Conservation (phyloP, 1,140 invertebrate genomes). For the Papilio machaon region DNA sequence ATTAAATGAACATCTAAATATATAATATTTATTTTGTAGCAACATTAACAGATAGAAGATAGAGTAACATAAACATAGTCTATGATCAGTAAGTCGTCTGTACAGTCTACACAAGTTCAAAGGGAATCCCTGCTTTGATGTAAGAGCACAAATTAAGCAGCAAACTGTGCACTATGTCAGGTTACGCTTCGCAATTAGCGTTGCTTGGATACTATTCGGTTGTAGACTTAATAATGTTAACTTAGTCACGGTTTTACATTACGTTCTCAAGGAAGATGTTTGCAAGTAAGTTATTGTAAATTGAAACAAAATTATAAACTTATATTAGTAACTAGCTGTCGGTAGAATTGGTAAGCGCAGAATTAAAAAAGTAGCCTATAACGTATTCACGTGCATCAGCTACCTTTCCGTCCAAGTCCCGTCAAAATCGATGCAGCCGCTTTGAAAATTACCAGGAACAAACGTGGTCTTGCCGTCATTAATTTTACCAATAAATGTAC, state of each 20-base stretch:
- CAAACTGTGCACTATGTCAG: background rate
- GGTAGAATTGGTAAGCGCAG: too few species aligned
- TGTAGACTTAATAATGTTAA: background rate
- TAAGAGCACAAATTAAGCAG: background rate
- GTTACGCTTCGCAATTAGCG: background rate
- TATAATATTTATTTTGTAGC: background rate
- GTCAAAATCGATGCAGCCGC: too few species aligned
- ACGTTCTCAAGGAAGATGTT: background rate
- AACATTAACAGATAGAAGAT: background rate
- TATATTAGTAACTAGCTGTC: too few species aligned
- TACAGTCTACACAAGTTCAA: background rate
- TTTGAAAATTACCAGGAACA: too few species aligned
- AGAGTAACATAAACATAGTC: background rate
- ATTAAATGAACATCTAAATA: too few species aligned
- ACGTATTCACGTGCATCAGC: too few species aligned
- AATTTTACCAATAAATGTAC: too few species aligned
- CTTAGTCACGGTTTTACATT: background rate
- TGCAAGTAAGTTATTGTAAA: too few species aligned
- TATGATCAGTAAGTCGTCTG: background rate
- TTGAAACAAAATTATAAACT: too few species aligned
- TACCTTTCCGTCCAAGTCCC: too few species aligned
- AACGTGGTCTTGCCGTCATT: too few species aligned
- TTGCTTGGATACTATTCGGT: background rate
- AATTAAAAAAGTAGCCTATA: too few species aligned
- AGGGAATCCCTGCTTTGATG: conserved; percentile 8